These are phyloP conservation scores for Lasioglossum vierecki DNA, from an alignment of 2,888 invertebrate genomes.

Conservation along the genomic window DNA sequence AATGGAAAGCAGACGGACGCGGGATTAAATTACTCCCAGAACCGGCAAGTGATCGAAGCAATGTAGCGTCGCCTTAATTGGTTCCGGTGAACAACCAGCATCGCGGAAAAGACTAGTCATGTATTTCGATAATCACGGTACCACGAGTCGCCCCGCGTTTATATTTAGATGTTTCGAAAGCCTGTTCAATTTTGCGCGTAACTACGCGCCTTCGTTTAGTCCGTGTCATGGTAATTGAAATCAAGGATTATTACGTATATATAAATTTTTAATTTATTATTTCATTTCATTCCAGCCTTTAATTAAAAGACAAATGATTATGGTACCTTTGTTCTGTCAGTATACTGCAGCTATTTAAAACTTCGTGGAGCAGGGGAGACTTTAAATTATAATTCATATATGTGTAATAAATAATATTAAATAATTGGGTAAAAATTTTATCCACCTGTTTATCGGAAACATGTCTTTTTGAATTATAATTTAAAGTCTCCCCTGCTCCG, in stretches of 20 bases:
- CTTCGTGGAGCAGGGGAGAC: too few species aligned
- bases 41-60: not conserved
- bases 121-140: slow-evolving; percentile 15
- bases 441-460: too few species aligned
- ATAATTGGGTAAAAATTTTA: too few species aligned
- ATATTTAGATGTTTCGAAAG: slow-evolving; percentile 41
- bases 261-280: too few species aligned
- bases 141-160: slow-evolving; percentile 10
- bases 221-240: not conserved
- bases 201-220: slow-evolving; percentile 10
- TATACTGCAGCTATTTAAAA: too few species aligned
- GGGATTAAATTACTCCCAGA: not conserved
- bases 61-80: not conserved
- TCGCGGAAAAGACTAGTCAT: slow-evolving; percentile 3
- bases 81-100: not conserved
- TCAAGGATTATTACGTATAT: not conserved
- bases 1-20: not conserved
- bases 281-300: too few species aligned
- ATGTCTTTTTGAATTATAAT: too few species aligned
- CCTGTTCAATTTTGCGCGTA: not conserved
- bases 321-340: too few species aligned
- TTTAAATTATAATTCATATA: too few species aligned
- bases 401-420: too few species aligned
- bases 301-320: too few species aligned
- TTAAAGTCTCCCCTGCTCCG: too few species aligned